Evolutionary conservation across 2,113 vertebrate species (phyloP), one percentile per base, ranked within the genome.

Genomic region (Corvus cornix): DNA sequence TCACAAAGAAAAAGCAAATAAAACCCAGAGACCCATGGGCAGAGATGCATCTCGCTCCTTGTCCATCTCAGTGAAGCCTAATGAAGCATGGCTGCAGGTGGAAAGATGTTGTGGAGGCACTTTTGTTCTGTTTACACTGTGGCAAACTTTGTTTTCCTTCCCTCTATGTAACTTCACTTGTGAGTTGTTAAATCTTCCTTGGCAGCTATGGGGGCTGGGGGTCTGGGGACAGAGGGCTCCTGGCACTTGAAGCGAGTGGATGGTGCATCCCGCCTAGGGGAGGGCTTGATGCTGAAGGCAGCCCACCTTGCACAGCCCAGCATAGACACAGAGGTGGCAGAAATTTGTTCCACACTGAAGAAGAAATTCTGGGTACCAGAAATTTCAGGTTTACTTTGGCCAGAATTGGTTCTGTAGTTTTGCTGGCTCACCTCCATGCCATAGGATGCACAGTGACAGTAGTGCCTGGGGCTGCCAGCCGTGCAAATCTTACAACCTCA

Each of bases 261-360:
- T 0, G 3, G 41, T 28, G 37, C 48, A 26, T 39, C 62, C 56
- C 2, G 10, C 3, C 1, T 6, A 15, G 31, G 27, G 27, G 21
- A 66, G n/a, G 51, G 62, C 23, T 75, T 2, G 0, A 4, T 53
- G 30, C 31, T 30, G 26, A 63, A 55, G 41, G 23, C 35, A 64
- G 33, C 63, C 39, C 10, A 6, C 5, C n/a, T 73, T 35, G 1
- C 64, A 28, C 33, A 30, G 27, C 3, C 2, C 73, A 75, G 72
- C 43, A 41, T 4, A 35, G 51, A 48, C 78, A 39, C 51, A 62
- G 37, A 49, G 31, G 17, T 17, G 41, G 69, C 31, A 72, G 60
- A 67, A 85, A 58, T 67, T 79, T 1, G 13, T 55, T 86, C 83
- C 52, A 51, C 13, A 26, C 15, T 18, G 27, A 69, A 55, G 12